These are phyloP conservation scores for Chironomus tepperi DNA, from an alignment of 1,140 invertebrate genomes.

Conservation along the genomic window DNA sequence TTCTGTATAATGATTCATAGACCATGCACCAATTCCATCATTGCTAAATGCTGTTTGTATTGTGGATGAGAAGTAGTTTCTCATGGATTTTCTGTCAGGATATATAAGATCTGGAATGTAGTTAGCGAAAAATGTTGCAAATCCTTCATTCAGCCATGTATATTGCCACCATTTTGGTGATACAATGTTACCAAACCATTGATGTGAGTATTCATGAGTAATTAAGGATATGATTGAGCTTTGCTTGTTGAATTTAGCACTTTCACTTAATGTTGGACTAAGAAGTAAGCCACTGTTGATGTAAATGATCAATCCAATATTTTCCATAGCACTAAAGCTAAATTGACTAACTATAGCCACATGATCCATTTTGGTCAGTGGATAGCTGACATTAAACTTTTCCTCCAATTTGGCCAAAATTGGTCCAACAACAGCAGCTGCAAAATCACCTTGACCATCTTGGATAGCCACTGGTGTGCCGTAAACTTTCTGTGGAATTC, in stretches of 20 bases:
- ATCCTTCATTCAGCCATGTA: slow-evolving; percentile 46
- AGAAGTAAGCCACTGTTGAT: background rate
- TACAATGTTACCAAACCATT: slow-evolving; percentile 63
- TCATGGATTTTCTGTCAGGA: background rate
- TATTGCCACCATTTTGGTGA: slow-evolving; percentile 42
- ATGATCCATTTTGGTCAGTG: slow-evolving; percentile 28
- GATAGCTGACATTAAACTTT: slow-evolving; percentile 32
- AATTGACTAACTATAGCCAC: background rate
- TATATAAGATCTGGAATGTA: background rate
- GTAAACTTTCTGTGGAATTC: background rate
- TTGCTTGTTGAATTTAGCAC: background rate
- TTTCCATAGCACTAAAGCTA: slow-evolving; percentile 37
- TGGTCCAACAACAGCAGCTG: slow-evolving; percentile 33
- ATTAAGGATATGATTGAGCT: background rate
- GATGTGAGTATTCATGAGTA: slow-evolving; percentile 38
- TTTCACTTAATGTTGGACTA: background rate
- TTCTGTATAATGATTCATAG: slow-evolving; percentile 2
- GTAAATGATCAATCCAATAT: slow-evolving; percentile 38
- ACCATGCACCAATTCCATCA: background rate
- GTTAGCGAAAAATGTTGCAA: slow-evolving; percentile 41
- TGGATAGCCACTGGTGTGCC: slow-evolving; percentile 33
- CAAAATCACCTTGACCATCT: slow-evolving; percentile 34
- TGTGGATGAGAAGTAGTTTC: background rate
- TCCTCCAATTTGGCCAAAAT: slow-evolving; percentile 33
- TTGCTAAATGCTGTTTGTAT: background rate